A percentile compares a stretch with the other conserved stretches of the same genome.
phyloP scores from a whole-genome alignment of 2,113 vertebrate species.

The Xenus cinereus region DNA sequence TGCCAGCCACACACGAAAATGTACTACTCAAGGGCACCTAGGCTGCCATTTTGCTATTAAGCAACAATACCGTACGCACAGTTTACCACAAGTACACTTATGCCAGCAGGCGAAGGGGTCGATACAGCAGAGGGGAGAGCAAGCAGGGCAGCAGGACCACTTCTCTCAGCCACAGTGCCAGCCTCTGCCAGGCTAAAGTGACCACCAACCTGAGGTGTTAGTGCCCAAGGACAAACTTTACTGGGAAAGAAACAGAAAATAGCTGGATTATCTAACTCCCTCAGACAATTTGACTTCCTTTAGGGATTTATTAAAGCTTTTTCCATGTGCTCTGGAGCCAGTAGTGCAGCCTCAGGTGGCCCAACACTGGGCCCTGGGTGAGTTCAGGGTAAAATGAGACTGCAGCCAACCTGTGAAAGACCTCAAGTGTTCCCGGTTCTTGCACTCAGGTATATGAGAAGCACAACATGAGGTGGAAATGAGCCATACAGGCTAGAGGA shows the following conservation, averaged over 20 bases:
- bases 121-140: background rate
- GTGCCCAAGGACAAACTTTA: background rate
- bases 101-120: accelerated
- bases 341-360: background rate
- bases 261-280: background rate
- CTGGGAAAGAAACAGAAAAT: background rate
- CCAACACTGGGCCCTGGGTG: background rate
- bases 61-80: background rate
- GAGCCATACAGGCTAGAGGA: background rate
- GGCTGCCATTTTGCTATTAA: background rate
- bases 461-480: background rate
- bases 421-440: background rate
- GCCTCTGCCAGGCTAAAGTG: background rate
- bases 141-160: background rate
- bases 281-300: background rate
- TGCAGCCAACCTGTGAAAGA: background rate
- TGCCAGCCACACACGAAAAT: background rate
- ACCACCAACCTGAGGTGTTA: background rate
- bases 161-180: background rate
- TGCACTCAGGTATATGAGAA: background rate
- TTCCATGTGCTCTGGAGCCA: background rate
- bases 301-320: background rate
- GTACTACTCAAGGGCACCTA: background rate
- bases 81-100: background rate
- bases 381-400: background rate